phyloP scores from a whole-genome alignment of 2,888 invertebrate genomes.

The Pyralis farinalis region DNA sequence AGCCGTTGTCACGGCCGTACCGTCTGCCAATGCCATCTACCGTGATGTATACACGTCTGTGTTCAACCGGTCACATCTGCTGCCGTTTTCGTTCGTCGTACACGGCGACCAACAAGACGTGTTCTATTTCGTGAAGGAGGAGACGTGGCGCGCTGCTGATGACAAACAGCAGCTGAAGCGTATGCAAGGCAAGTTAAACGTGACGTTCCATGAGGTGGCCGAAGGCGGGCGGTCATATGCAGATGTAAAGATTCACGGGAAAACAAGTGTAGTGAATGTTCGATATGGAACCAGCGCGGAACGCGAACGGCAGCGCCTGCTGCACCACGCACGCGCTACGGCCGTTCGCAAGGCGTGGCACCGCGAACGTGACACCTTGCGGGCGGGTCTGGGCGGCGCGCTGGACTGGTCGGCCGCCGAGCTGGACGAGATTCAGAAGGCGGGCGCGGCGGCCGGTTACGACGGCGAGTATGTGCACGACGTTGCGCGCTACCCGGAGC shows the following conservation, averaged over 20 bases:
- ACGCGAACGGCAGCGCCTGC: constrained; percentile 92
- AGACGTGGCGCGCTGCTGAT: constrained; percentile 93
- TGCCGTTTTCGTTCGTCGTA: constrained; percentile 93
- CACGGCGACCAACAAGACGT: constrained; percentile 95
- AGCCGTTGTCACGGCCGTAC: constrained; percentile 92
- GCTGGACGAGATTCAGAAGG: constrained; percentile 92
- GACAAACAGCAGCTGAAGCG: constrained; percentile 94
- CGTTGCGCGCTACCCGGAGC: constrained; percentile 93
- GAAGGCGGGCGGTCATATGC: constrained; percentile 89
- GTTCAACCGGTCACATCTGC: constrained; percentile 92
- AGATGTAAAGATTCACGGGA: constrained; percentile 95
- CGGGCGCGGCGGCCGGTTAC: constrained; percentile 91
- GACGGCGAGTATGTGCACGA: constrained; percentile 96
- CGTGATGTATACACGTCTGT: constrained; percentile 96
- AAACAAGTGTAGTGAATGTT: constrained; percentile 94
- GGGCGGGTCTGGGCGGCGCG: constrained; percentile 87
- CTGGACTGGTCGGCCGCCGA: constrained; percentile 94
- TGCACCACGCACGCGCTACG: constrained; percentile 93
- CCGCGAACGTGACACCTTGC: constrained; percentile 91
- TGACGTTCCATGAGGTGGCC: constrained; percentile 92
- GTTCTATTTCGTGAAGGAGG: constrained; percentile 96
- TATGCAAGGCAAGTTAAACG: constrained; percentile 94
- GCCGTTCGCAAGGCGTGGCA: constrained; percentile 97
- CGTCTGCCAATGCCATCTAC: constrained; percentile 94
- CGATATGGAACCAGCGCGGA: constrained; percentile 96